Evolutionary conservation across 2,888 invertebrate species (phyloP).

Genomic region (Erebia epiphron): DNA sequence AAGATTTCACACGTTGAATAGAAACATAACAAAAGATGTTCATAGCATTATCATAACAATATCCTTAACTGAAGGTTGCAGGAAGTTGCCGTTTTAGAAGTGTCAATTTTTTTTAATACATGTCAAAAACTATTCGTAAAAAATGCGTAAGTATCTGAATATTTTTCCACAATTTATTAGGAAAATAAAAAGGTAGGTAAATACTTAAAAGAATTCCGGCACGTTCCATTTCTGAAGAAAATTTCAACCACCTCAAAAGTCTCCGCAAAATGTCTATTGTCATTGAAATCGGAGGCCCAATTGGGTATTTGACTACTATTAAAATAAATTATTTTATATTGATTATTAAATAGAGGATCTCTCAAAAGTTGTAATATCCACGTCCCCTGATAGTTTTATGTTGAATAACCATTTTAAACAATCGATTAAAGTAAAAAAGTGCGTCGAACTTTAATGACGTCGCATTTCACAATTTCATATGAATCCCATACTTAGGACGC

Average conservation of each 20-base stretch:
- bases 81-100: background rate
- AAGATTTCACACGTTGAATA: background rate
- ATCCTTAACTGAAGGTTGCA: background rate
- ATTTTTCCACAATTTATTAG: no score
- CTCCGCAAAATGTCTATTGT: background rate
- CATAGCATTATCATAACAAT: conserved; percentile 9
- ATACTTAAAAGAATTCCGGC: background rate
- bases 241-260: background rate
- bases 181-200: no score
- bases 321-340: no score
- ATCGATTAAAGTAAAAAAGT: no score
- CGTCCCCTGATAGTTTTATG: no score
- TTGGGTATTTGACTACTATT: no score
- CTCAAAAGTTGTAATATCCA: no score
- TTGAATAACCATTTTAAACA: no score
- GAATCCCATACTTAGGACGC: no score
- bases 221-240: background rate
- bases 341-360: no score
- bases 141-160: background rate
- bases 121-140: background rate
- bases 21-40: background rate
- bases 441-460: no score
- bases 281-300: background rate
- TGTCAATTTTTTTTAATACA: background rate
- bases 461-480: no score